Evolutionary conservation across 2,113 vertebrate genomes (phyloP), one percentile per base, ranked within the genome.

Genomic region (Pholis gunnellus): DNA sequence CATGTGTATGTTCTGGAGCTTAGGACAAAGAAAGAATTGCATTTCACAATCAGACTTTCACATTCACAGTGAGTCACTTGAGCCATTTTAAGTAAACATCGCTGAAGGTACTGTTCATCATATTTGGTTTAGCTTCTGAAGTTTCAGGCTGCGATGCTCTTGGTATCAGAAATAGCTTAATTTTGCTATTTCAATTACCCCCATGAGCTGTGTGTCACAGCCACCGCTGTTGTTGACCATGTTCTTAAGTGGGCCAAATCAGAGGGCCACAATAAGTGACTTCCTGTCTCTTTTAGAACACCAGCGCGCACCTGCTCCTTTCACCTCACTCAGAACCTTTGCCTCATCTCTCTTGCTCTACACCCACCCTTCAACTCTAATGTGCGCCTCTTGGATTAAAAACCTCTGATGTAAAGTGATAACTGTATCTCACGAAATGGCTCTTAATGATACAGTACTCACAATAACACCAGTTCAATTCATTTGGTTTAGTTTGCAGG

Each of bases 301-400:
- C 67, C 29, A 69, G 67, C 67, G 52, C 22, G 67, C 67, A n/a
- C 10, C 29, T 69, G 44, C 22, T 20, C 44, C 29, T 34, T 50
- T 31, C 44, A 50, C 66, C 5, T n/a, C 29, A 34, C 13, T 3
- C 67, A 71, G 20, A 27, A 20, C n/a, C 11, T n/a, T n/a, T n/a
- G 25, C 42, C 42, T 68, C 9, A 9, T 22, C 6, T 44, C 20
- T 65, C 46, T 22, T 36, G 20, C 29, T 52, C 29, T 36, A 70
- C 22, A 31, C 34, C 22, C 46, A 3, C 7, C 29, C 9, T 50
- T 25, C 20, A 50, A 20, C 10, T 11, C 17, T 57, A 6, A 27
- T 17, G 36, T 2, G 6, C 6, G 5, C 44, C 31, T 54, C 22
- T 20, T 8, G 48, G 22, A 52, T 36, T 40, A 5, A 75, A 64